Evolutionary conservation across 1,140 invertebrate genomes (phyloP).

Genomic region (Pseudomyrmex pallidus): DNA sequence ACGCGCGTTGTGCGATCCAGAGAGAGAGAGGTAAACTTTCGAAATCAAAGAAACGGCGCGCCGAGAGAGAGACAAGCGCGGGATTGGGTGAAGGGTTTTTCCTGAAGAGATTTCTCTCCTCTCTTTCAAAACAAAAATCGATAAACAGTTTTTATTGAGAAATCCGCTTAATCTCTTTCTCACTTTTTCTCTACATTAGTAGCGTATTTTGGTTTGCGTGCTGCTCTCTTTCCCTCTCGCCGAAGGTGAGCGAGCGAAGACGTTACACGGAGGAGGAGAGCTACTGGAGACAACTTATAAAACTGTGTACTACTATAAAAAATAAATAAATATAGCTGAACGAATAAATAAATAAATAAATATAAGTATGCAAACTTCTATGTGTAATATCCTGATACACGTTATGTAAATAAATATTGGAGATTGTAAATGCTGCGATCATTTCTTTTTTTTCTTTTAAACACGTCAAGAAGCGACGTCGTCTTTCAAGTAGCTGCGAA

Average conservation of each 20-base stretch:
- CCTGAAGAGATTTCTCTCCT: slow-evolving; percentile 31
- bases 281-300: slow-evolving; percentile 39
- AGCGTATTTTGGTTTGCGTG: slow-evolving; percentile 38
- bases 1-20: too few relatives aligned
- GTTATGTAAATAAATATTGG: slow-evolving; percentile 61
- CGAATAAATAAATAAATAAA: slow-evolving; percentile 73
- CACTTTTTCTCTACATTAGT: slow-evolving; percentile 26
- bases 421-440: slow-evolving; percentile 19
- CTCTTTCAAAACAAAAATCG: slow-evolving; percentile 19
- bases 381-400: slow-evolving; percentile 54
- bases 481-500: background rate
- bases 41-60: background rate
- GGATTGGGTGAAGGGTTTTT: background rate
- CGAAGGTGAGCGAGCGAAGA: slow-evolving; percentile 37
- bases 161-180: slow-evolving; percentile 24
- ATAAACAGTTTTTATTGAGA: slow-evolving; percentile 28
- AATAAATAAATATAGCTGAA: slow-evolving; percentile 54
- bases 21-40: too few relatives aligned
- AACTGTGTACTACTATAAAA: slow-evolving; percentile 64
- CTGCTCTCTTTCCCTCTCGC: slow-evolving; percentile 52
- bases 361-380: slow-evolving; percentile 56
- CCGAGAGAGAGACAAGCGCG: too few relatives aligned
- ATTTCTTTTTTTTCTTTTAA: background rate
- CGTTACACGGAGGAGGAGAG: slow-evolving; percentile 38
- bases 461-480: background rate